Conservation (phyloP, 2,888 invertebrate species). For the Zygogramma bicolorata region DNA sequence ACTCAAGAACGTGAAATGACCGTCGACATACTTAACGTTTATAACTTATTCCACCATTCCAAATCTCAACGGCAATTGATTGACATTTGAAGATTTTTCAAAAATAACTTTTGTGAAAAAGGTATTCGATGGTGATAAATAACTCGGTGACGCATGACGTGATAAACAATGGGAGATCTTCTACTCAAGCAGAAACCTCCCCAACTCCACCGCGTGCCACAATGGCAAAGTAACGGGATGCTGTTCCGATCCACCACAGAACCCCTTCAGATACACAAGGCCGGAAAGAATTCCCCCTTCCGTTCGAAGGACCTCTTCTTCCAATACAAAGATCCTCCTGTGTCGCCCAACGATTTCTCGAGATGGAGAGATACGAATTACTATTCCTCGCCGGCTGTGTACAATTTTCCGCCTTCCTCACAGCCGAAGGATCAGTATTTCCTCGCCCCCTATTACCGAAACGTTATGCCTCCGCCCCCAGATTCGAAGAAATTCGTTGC, state of each 20-base stretch:
- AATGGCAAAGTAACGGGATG: slow-evolving; percentile 65
- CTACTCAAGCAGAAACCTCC: slow-evolving; percentile 75
- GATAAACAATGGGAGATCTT: slow-evolving; percentile 69
- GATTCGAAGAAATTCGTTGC: slow-evolving; percentile 61
- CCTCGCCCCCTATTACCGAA: slow-evolving; percentile 77
- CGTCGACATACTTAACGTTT: no score
- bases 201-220: slow-evolving; percentile 67
- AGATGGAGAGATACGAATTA: slow-evolving; percentile 65
- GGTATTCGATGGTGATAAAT: neutral
- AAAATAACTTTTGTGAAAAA: no score
- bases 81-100: no score
- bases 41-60: neutral
- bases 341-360: slow-evolving; percentile 4
- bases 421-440: slow-evolving; percentile 74
- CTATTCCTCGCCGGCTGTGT: slow-evolving; percentile 69
- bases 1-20: no score
- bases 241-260: slow-evolving; percentile 71
- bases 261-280: slow-evolving; percentile 31
- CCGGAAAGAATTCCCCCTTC: slow-evolving; percentile 62
- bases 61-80: no score
- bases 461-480: slow-evolving; percentile 74
- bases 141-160: neutral
- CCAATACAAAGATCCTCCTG: slow-evolving; percentile 54
- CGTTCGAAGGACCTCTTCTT: slow-evolving; percentile 37
- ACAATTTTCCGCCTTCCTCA: slow-evolving; percentile 68